These are phyloP conservation scores for Stegana nigrithorax DNA, from an alignment of 2,888 invertebrate species.

Conservation along the genomic window DNA sequence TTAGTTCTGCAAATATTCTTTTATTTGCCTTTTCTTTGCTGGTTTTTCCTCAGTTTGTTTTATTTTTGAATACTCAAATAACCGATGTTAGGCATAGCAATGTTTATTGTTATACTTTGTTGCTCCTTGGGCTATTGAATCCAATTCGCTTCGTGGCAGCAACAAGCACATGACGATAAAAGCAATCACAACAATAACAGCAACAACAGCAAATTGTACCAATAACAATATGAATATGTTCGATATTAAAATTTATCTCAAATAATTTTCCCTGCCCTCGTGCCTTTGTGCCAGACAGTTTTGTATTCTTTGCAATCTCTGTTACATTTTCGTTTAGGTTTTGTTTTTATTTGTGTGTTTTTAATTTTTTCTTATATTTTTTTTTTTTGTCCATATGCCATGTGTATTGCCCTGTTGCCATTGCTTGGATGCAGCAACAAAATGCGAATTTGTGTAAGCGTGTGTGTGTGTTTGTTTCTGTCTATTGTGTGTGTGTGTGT, in stretches of 20 bases:
- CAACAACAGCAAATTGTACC: not conserved
- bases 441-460: no score
- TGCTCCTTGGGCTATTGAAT: conserved; percentile 48
- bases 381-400: not conserved
- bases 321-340: no score
- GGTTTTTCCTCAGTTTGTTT: no score
- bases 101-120: conserved; percentile 55
- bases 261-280: no score
- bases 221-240: conserved; percentile 1
- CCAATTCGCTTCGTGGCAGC: conserved; percentile 40
- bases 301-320: no score
- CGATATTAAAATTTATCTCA: conserved; percentile 14
- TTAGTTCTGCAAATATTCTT: conserved; percentile 17
- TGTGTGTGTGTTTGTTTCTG: no score
- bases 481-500: no score
- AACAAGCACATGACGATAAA: not conserved
- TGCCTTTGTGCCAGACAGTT: no score
- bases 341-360: not conserved
- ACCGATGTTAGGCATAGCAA: conserved; percentile 59
- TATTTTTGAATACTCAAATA: conserved; percentile 43
- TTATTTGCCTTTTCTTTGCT: conserved; percentile 35
- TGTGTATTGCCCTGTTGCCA: no score
- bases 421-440: no score
- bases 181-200: not conserved
- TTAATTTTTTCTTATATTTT: not conserved